Base-by-base conservation (phyloP, 2,797 vertebrate genomes). In the Potorous gilbertii region DNA sequence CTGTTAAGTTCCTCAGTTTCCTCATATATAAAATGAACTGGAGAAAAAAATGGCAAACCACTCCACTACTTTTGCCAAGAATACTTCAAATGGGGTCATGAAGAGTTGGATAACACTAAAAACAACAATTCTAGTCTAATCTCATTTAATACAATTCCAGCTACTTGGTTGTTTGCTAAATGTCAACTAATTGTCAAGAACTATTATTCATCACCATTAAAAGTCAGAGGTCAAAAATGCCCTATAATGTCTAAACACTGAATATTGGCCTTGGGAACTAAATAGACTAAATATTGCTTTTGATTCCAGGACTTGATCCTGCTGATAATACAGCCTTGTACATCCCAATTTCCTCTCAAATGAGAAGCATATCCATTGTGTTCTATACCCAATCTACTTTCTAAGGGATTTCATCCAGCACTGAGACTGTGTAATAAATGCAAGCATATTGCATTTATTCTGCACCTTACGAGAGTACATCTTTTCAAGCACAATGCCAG, bases 371-470 rank as follows among this genome's bases (percentile, higher is more conserved):
- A 31, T 8, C 1, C 40, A 0, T 3, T 54, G 28, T 4, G n/a
- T 87, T 12, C 9, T 46, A 55, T n/a, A 10, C 50, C 55, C 40
- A 4, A 0, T 0, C 0, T 54, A 6, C 21, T 46, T 1, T 24
- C 66, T 81, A 18, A 81, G 66, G 66, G 12, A 34, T 62, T 62
- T 62, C 1, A 74, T 18, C 62, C 27, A 1, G 2, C 0, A 16
- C 0, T 0, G 16, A 27, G 18, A 34, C 9, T 5, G 16, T 0
- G 0, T 0, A 9, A 1, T n/a, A 28, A n/a, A 14, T 27, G 4
- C 16, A 92, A 2, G 1, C 5, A 50, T 4, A 13, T 24, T 29
- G 40, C 8, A 3, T 1, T 31, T 11, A 9, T 24, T n/a, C 0
- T 5, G 2, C 0, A 56, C 0, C 34, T 46, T 0, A 31, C 8